These are phyloP conservation scores for Lutjanus erythropterus DNA, from an alignment of 2,113 vertebrate genomes.

Conservation along the genomic window DNA sequence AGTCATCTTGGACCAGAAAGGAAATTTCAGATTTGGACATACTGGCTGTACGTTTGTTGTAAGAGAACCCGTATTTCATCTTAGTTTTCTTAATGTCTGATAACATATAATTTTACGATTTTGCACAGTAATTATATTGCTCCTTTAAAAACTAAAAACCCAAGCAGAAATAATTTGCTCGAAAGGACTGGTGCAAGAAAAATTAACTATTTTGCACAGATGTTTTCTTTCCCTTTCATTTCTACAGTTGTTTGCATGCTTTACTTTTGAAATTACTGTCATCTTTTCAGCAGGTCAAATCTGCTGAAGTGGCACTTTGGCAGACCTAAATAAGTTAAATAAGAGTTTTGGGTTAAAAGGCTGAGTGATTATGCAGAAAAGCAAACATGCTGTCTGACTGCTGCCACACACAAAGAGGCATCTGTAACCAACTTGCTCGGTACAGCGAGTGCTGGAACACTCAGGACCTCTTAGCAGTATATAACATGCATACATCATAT, in stretches of 20 bases:
- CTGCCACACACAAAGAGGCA: constrained; percentile 11
- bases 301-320: constrained; percentile 29
- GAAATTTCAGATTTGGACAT: too few species aligned
- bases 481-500: not conserved
- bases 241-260: not conserved
- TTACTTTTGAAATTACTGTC: not conserved
- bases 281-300: not conserved
- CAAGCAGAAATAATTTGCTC: not conserved
- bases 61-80: too few species aligned
- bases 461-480: constrained; percentile 16
- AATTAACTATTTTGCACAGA: not conserved
- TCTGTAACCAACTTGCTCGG: constrained; percentile 40
- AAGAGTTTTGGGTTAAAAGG: constrained; percentile 25
- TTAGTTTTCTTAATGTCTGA: too few species aligned
- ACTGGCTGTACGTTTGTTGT: too few species aligned
- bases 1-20: too few species aligned
- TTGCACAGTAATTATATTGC: too few species aligned
- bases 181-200: not conserved
- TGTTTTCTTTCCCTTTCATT: not conserved
- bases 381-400: constrained; percentile 26
- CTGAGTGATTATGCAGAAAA: constrained; percentile 17
- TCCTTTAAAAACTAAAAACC: not conserved
- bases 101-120: too few species aligned
- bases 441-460: constrained; percentile 14
- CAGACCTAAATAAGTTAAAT: constrained; percentile 7